Evolutionary conservation across 2,797 vertebrate species (phyloP), one percentile per base, ranked within the genome.

Genomic region (Gobionotothen gibberifrons): DNA sequence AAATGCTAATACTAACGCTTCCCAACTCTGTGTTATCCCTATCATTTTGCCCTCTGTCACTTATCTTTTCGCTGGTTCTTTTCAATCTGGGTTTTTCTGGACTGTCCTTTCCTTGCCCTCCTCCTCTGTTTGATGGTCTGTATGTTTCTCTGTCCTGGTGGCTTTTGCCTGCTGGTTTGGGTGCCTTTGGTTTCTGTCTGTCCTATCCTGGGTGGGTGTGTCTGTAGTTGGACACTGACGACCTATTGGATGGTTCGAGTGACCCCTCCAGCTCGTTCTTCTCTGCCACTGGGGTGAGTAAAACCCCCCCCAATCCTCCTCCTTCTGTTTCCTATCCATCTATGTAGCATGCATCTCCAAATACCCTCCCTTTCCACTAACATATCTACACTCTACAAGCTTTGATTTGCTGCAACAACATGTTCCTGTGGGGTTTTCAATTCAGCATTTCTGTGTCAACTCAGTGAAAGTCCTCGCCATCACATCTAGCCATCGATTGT

Each of bases 231-330:
- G 97, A 98, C 94, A 96, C 97, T 84, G 97, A 99, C 84, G 97
- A 99, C 94, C 96, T 99, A 94, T 96, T 99, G 96, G 97, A 98
- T 94, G 96, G 94, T 91, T 94, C 97, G 57, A 95, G 95, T 91
- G 97, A 98, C 91, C 96, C 97, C 90, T 95, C 97, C 93, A 97
- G 93, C 90, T 97, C 97, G 92, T 98, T 98, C 95, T 98, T 98
- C 94, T 97, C 97, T 85, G 92, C 95, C 85, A 90, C 96, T 85
- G 97, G 96, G 96, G 97, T 98, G 96, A 91, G 96, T 96, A 94
- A 92, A 74, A 85, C 85, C 90, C 91, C 90, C 91, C 92, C 92
- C 89, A 82, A 67, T 36, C 47, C 85, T 80, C 1, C 61, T 80
- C 90, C 86, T 81, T 69, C 87, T 86, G 84, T 90, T 57, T 92